These are phyloP conservation scores for Polypterus bichir DNA, from an alignment of 2,113 vertebrate genomes.

Conservation along the genomic window DNA sequence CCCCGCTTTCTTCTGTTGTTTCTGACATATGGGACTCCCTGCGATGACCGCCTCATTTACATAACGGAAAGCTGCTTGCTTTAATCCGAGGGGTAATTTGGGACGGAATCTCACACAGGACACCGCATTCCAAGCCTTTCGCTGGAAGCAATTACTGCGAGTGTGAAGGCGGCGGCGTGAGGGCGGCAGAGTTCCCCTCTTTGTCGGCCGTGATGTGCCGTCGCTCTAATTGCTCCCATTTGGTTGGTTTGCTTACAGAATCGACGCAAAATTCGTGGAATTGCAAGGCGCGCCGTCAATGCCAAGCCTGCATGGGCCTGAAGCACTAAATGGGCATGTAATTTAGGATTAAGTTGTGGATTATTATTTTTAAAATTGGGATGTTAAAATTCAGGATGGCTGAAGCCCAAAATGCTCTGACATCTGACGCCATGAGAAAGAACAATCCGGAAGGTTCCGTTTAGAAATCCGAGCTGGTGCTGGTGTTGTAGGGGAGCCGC, in stretches of 20 bases:
- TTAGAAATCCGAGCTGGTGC: no score
- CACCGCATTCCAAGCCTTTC: neutral
- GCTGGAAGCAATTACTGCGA: constrained; percentile 6
- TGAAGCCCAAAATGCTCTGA: neutral
- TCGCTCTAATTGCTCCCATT: constrained; percentile 2
- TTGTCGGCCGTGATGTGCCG: neutral
- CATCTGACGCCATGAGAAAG: neutral
- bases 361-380: neutral
- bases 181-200: neutral
- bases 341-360: neutral
- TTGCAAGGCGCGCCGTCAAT: neutral
- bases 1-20: no score
- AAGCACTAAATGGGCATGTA: neutral
- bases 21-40: no score
- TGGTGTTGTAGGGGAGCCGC: no score
- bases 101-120: constrained; percentile 1
- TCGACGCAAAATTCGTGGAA: neutral
- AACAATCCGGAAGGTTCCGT: neutral
- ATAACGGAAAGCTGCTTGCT: neutral
- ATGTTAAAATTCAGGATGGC: neutral
- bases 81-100: constrained; percentile 6
- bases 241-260: neutral
- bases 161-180: neutral
- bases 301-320: neutral
- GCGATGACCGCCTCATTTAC: neutral